phyloP scores from a whole-genome alignment of 2,797 vertebrate genomes.

The Presbytis comata region DNA sequence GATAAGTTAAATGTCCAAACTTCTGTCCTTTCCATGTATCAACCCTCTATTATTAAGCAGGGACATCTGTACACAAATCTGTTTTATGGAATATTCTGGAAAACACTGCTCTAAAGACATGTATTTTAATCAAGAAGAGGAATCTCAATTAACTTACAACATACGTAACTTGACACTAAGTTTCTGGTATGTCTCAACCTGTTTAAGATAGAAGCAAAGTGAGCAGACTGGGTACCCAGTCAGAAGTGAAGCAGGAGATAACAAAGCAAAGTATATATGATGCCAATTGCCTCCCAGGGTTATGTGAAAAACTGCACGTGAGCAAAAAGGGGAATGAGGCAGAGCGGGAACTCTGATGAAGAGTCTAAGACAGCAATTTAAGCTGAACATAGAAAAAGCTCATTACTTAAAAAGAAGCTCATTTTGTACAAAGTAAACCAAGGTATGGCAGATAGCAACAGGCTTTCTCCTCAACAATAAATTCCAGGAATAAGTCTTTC shows the following conservation, averaged over 20 bases:
- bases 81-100: neutral
- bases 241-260: neutral
- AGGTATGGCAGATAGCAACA: neutral
- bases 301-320: neutral
- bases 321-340: neutral
- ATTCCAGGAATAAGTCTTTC: neutral
- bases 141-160: neutral
- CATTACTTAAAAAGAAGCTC: neutral
- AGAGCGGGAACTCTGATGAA: neutral
- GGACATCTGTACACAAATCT: neutral
- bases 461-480: neutral
- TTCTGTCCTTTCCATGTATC: neutral
- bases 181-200: neutral
- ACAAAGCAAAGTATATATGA: neutral
- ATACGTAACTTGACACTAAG: neutral
- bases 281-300: neutral
- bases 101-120: neutral
- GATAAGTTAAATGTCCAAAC: neutral
- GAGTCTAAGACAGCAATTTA: neutral
- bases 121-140: neutral
- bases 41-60: neutral
- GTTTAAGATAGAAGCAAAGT: neutral
- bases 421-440: neutral
- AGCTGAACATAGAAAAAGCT: neutral
- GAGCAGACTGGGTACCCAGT: neutral